These are phyloP conservation scores for Diacarnus erythraeanus DNA, from an alignment of 37 sponge, comb jelly and placozoan species.

Conservation along the genomic window DNA sequence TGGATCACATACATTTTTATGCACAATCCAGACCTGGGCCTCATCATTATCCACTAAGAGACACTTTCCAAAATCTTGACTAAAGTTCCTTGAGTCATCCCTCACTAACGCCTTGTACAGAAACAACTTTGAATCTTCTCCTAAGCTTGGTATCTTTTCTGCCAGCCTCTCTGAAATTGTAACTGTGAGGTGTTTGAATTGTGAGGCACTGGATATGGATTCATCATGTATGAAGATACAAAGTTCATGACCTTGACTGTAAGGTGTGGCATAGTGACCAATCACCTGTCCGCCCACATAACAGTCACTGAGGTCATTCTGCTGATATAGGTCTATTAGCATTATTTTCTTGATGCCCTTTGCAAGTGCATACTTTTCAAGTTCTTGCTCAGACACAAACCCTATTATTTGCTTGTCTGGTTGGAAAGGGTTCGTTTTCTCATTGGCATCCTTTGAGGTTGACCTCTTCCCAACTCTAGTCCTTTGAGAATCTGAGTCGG, in stretches of 20 bases:
- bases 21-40: conserved; percentile 33
- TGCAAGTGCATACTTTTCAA: neutral
- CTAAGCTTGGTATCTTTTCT: neutral
- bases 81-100: neutral
- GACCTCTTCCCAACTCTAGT: neutral
- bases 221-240: conserved; percentile 16
- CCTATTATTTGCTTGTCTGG: neutral
- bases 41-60: conserved; percentile 2
- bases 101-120: conserved; percentile 2
- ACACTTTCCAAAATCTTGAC: conserved; percentile 15
- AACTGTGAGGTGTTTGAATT: neutral
- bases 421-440: neutral
- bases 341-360: neutral
- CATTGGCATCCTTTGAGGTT: neutral
- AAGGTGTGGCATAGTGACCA: neutral
- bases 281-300: conserved; percentile 29
- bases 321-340: conserved; percentile 6
- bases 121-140: neutral
- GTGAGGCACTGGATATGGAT: neutral
- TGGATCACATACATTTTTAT: neutral
- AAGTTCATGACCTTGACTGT: neutral
- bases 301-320: neutral
- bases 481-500: neutral
- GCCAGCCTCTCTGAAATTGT: neutral
- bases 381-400: conserved; percentile 10